phyloP scores from a whole-genome alignment of 1,140 invertebrate species.

The Glomeris maerens region DNA sequence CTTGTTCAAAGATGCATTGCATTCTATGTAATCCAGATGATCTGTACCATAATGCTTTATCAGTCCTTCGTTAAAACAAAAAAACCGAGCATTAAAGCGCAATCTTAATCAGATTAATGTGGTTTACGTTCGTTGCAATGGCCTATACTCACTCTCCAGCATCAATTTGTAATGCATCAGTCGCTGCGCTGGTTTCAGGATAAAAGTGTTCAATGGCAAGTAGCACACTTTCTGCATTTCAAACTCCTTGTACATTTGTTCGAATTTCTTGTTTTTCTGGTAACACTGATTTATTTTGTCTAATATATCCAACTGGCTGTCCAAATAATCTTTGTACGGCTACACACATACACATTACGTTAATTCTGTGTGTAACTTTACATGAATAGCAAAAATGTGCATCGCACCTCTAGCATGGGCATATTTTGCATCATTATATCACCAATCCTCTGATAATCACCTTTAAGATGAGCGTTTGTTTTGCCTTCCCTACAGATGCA shows the following conservation, averaged over 20 bases:
- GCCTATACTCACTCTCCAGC: slow-evolving; percentile 53
- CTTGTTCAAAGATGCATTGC: slow-evolving; percentile 49
- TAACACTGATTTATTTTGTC: slow-evolving; percentile 57
- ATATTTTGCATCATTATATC: slow-evolving; percentile 51
- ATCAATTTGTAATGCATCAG: slow-evolving; percentile 71
- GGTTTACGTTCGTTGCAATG: too few relatives aligned
- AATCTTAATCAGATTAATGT: too few relatives aligned
- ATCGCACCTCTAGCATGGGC: slow-evolving; percentile 38
- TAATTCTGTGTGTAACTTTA: too few relatives aligned
- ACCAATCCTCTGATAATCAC: slow-evolving; percentile 40
- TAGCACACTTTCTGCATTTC: slow-evolving; percentile 73
- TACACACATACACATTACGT: slow-evolving; percentile 35
- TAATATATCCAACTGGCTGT: slow-evolving; percentile 55
- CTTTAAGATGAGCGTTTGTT: slow-evolving; percentile 36
- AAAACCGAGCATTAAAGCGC: slow-evolving; percentile 1
- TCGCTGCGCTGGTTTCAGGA: slow-evolving; percentile 77
- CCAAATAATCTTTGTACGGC: slow-evolving; percentile 67
- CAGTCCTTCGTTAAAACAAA: slow-evolving; percentile 38
- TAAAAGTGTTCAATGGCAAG: slow-evolving; percentile 68
- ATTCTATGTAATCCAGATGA: slow-evolving; percentile 58
- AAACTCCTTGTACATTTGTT: slow-evolving; percentile 65
- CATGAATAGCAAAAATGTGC: too few relatives aligned
- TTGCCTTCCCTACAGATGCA: slow-evolving; percentile 35
- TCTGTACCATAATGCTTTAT: slow-evolving; percentile 58
- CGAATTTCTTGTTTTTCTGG: slow-evolving; percentile 54